A percentile compares a stretch with the other conserved stretches of the same genome.
These are phyloP conservation scores for Nomada lathburiana DNA, from an alignment of 2,888 invertebrate species.

Conservation along the genomic window DNA sequence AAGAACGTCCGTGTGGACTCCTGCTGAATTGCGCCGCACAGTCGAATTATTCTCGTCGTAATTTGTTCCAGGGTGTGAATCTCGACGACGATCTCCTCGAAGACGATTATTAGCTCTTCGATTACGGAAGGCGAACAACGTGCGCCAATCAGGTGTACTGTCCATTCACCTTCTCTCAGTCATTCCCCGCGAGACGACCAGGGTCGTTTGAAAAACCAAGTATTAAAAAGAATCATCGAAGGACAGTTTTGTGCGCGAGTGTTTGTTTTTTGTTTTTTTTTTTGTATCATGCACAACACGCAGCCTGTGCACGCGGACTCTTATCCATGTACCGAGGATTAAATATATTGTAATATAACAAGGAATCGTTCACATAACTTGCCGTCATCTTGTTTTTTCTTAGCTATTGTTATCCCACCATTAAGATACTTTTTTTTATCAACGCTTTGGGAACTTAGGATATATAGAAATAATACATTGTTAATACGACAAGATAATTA, in stretches of 20 bases:
- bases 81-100: conserved; percentile 90
- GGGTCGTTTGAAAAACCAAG: conserved; percentile 62
- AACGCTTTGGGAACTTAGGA: background rate
- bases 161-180: conserved; percentile 61
- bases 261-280: conserved; percentile 27
- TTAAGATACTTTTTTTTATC: background rate
- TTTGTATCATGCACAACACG: conserved; percentile 58
- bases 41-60: background rate
- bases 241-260: conserved; percentile 60
- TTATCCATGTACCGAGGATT: conserved; percentile 63
- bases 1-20: too few species aligned
- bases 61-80: conserved; percentile 88
- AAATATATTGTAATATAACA: conserved; percentile 76
- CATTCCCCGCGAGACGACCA: conserved; percentile 65
- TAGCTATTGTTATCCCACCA: background rate
- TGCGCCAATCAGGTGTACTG: conserved; percentile 36
- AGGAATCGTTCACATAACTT: conserved; percentile 40
- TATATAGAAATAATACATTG: background rate
- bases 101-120: conserved; percentile 83
- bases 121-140: conserved; percentile 27
- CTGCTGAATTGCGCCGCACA: too few species aligned
- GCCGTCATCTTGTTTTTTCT: conserved; percentile 24
- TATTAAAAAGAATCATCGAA: conserved; percentile 55
- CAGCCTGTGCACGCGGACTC: conserved; percentile 44
- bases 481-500: background rate